Evolutionary conservation across 2,113 vertebrate genomes (phyloP).

Genomic region (Archilochus colubris): DNA sequence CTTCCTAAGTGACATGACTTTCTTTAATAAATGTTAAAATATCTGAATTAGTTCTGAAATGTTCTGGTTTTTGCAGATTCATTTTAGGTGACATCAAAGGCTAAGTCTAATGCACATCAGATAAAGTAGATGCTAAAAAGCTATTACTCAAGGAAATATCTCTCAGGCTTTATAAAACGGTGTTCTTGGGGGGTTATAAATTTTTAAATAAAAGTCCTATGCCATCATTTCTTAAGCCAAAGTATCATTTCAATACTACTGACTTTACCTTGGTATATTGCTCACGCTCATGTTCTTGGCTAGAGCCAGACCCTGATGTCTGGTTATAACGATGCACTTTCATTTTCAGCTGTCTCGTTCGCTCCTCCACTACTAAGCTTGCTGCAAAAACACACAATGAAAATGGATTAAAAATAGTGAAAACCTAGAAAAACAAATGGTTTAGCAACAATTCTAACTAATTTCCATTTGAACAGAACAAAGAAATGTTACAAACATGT

Average conservation of each 20-base stretch:
- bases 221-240: constrained; percentile 22
- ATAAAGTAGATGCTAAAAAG: background rate
- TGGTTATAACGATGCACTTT: constrained; percentile 92
- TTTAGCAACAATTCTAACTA: constrained; percentile 59
- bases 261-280: constrained; percentile 85
- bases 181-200: background rate
- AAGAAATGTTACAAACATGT: constrained; percentile 60
- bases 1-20: background rate
- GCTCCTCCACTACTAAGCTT: constrained; percentile 92
- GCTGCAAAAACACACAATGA: constrained; percentile 83
- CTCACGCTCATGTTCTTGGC: constrained; percentile 91
- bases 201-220: constrained; percentile 13
- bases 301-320: constrained; percentile 91
- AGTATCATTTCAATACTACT: constrained; percentile 52
- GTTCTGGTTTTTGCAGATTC: background rate
- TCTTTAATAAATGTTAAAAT: background rate
- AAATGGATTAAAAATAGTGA: constrained; percentile 72
- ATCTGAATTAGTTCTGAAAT: background rate
- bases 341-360: constrained; percentile 91
- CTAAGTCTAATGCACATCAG: background rate
- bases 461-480: constrained; percentile 41
- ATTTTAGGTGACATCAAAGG: background rate
- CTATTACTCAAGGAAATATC: background rate
- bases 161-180: background rate
- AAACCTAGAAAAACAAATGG: background rate